phyloP scores from a whole-genome alignment of 2,888 invertebrate species.

The Phaonia tiefii region DNA sequence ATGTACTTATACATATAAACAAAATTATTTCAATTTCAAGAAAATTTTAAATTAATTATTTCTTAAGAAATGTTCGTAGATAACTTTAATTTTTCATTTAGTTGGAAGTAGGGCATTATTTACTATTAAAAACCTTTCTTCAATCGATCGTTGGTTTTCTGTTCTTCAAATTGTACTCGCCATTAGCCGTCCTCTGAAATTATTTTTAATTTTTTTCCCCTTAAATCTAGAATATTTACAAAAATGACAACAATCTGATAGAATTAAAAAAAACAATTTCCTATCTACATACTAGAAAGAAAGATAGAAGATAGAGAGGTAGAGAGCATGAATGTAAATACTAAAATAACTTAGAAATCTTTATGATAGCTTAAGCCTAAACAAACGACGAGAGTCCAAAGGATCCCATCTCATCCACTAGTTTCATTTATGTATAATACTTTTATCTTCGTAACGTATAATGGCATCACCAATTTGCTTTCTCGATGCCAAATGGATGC shows the following conservation, averaged over 20 bases:
- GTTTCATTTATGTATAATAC: slow-evolving; percentile 76
- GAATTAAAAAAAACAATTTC: slow-evolving; percentile 36
- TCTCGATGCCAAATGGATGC: slow-evolving; percentile 82
- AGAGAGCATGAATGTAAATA: not conserved
- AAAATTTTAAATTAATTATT: too few relatives aligned
- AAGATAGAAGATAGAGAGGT: not conserved
- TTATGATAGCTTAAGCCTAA: not conserved
- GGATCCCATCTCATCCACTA: not conserved
- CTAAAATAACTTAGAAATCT: slow-evolving; percentile 24
- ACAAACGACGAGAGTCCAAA: not conserved
- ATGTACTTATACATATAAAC: too few relatives aligned
- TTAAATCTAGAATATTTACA: slow-evolving; percentile 28
- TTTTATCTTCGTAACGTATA: slow-evolving; percentile 79
- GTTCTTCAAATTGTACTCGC: too few relatives aligned
- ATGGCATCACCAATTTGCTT: slow-evolving; percentile 81
- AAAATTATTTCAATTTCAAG: too few relatives aligned
- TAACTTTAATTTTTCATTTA: too few relatives aligned
- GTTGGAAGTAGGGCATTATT: too few relatives aligned
- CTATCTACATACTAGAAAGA: slow-evolving; percentile 54
- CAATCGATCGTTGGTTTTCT: too few relatives aligned
- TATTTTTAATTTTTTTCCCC: too few relatives aligned
- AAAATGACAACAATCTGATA: slow-evolving; percentile 44
- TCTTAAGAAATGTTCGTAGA: too few relatives aligned
- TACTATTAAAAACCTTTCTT: too few relatives aligned
- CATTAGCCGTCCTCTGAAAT: too few relatives aligned